phyloP scores from a whole-genome alignment of 2,888 invertebrate species.

The Phymatocera aterrima region DNA sequence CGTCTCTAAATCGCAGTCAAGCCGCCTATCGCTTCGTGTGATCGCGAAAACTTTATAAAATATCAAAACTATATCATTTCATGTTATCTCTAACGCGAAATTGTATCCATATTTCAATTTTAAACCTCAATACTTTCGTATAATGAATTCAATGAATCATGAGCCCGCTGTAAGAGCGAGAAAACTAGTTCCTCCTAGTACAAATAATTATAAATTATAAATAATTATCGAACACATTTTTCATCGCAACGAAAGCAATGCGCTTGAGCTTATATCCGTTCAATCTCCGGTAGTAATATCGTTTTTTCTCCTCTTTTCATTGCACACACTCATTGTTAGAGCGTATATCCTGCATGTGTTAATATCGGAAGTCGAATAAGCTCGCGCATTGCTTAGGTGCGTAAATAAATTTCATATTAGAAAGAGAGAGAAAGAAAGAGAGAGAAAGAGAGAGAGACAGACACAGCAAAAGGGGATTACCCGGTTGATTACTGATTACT shows the following conservation, averaged over 20 bases:
- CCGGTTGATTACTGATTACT: constrained; percentile 34
- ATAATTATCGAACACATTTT: too few relatives aligned
- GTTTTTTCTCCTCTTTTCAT: not conserved
- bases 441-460: too few relatives aligned
- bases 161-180: too few relatives aligned
- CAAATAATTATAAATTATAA: too few relatives aligned
- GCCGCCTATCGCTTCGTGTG: not conserved
- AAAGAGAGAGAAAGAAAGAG: too few relatives aligned
- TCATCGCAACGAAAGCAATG: not conserved
- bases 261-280: not conserved
- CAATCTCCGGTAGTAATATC: not conserved
- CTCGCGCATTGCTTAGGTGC: not conserved
- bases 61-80: not conserved
- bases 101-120: not conserved
- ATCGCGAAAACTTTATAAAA: not conserved
- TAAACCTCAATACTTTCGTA: not conserved
- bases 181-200: too few relatives aligned
- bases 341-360: not conserved
- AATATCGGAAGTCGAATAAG: not conserved
- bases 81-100: not conserved
- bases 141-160: not conserved
- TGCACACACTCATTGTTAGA: not conserved
- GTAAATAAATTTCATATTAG: too few relatives aligned
- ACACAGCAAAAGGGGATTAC: too few relatives aligned
- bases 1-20: not conserved